Evolutionary conservation across 2,888 invertebrate species (phyloP).

Genomic region (Leucoma salicis): DNA sequence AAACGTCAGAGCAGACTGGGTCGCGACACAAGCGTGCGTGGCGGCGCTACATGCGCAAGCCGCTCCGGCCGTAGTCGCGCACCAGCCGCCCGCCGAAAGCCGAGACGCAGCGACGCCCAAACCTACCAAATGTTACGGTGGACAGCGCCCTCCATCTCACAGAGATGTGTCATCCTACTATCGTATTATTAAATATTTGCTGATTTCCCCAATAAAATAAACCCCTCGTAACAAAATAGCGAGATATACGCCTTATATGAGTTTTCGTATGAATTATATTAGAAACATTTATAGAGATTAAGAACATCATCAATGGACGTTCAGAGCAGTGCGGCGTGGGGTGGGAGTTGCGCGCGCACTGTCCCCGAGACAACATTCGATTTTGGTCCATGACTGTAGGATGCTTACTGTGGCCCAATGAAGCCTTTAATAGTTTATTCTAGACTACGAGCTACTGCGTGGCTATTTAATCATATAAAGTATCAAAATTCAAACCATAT

Average conservation of each 20-base stretch:
- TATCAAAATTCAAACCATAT: slow-evolving; percentile 6
- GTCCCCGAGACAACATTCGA: slow-evolving; percentile 78
- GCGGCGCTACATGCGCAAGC: slow-evolving; percentile 69
- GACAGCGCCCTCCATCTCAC: slow-evolving; percentile 62
- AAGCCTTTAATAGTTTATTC: slow-evolving; percentile 79
- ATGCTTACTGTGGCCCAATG: slow-evolving; percentile 75
- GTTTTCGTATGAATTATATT: slow-evolving; percentile 51
- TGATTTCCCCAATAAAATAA: slow-evolving; percentile 22
- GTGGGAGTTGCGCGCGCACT: slow-evolving; percentile 74
- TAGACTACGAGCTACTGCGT: slow-evolving; percentile 57
- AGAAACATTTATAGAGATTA: slow-evolving; percentile 69
- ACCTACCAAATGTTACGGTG: slow-evolving; percentile 65
- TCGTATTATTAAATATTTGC: slow-evolving; percentile 17
- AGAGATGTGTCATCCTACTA: slow-evolving; percentile 24
- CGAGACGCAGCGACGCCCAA: slow-evolving; percentile 81
- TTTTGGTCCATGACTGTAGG: slow-evolving; percentile 82
- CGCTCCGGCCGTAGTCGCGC: slow-evolving; percentile 65
- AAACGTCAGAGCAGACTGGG: slow-evolving; percentile 79
- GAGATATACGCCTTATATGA: slow-evolving; percentile 22
- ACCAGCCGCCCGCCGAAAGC: slow-evolving; percentile 66
- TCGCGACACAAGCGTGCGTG: slow-evolving; percentile 75
- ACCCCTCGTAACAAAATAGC: slow-evolving; percentile 18
- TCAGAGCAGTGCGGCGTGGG: slow-evolving; percentile 66
- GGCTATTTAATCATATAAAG: slow-evolving; percentile 47
- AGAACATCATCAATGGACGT: slow-evolving; percentile 79